A percentile compares a stretch with the other conserved stretches of the same genome.
These are phyloP conservation scores for Cardiocondyla obscurior DNA, from an alignment of 1,140 invertebrate species.

Conservation along the genomic window DNA sequence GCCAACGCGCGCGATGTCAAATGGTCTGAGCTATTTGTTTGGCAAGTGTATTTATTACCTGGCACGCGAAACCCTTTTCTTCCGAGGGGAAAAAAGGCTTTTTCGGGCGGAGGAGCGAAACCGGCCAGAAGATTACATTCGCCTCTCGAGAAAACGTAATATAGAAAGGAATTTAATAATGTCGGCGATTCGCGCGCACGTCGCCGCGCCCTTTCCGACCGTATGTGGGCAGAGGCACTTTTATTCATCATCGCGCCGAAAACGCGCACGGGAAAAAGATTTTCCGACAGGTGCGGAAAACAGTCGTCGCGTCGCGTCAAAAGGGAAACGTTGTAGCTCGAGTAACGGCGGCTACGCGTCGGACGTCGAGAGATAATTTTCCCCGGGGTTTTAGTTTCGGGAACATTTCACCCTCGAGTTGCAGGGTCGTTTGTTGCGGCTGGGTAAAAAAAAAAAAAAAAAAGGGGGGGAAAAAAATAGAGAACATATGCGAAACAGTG, in stretches of 20 bases:
- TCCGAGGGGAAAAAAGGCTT: neutral
- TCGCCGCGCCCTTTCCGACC: slow-evolving; percentile 13
- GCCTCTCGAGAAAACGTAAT: slow-evolving; percentile 42
- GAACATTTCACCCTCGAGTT: neutral
- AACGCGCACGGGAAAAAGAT: slow-evolving; percentile 10
- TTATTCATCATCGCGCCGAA: slow-evolving; percentile 44
- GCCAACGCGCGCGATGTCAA: slow-evolving; percentile 53
- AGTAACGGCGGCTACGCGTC: neutral
- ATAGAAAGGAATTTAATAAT: slow-evolving; percentile 69
- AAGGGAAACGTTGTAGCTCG: neutral
- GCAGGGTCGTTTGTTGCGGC: slow-evolving; percentile 7
- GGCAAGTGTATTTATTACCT: slow-evolving; percentile 59
- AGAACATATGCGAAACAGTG: neutral
- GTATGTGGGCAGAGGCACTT: slow-evolving; percentile 12
- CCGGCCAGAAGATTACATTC: slow-evolving; percentile 51
- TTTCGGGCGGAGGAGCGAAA: too few relatives aligned
- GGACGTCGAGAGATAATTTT: slow-evolving; percentile 37
- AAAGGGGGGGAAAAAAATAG: too few relatives aligned
- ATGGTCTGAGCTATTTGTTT: slow-evolving; percentile 58
- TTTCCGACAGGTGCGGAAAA: slow-evolving; percentile 32
- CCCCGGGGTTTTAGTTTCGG: neutral
- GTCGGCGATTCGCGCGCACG: neutral
- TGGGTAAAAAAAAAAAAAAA: too few relatives aligned
- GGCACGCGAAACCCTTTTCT: neutral
- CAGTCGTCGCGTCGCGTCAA: neutral